A percentile compares a stretch with the other conserved stretches of the same genome.
These are phyloP conservation scores for Bolborhynchus lineola DNA, from an alignment of 2,113 vertebrate genomes.

Conservation along the genomic window DNA sequence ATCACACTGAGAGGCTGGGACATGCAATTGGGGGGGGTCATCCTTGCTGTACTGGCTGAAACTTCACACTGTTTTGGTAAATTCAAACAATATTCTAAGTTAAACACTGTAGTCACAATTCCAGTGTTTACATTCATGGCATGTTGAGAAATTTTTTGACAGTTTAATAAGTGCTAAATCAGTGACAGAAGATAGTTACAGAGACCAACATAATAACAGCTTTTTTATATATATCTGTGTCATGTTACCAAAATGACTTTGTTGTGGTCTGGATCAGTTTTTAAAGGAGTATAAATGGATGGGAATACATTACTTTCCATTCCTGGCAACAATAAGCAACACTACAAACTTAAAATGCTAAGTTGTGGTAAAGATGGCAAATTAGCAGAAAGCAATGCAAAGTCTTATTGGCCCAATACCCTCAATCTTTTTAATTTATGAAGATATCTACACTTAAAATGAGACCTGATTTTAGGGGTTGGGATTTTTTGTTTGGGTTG, in stretches of 20 bases:
- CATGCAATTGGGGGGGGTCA: background rate
- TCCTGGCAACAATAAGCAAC: background rate
- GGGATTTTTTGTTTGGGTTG: background rate
- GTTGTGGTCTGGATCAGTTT: background rate
- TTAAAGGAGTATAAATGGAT: background rate
- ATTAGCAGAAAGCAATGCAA: background rate
- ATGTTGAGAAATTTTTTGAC: background rate
- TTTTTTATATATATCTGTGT: background rate
- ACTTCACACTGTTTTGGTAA: background rate
- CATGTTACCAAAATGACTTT: background rate
- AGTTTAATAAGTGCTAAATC: background rate
- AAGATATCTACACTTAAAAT: background rate
- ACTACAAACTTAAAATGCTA: background rate
- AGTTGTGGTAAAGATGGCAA: background rate
- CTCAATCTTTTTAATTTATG: background rate
- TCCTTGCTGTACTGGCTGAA: background rate
- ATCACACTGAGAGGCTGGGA: fast-evolving
- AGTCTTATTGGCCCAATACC: background rate
- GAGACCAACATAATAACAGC: background rate
- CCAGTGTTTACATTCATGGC: background rate
- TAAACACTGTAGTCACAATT: background rate
- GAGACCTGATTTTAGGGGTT: background rate
- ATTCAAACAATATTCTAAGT: background rate
- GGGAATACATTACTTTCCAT: background rate
- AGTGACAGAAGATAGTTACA: background rate